Evolutionary conservation across 2,888 invertebrate genomes (phyloP), one percentile per base, ranked within the genome.

Genomic region (Nematopogon swammerdamellus): DNA sequence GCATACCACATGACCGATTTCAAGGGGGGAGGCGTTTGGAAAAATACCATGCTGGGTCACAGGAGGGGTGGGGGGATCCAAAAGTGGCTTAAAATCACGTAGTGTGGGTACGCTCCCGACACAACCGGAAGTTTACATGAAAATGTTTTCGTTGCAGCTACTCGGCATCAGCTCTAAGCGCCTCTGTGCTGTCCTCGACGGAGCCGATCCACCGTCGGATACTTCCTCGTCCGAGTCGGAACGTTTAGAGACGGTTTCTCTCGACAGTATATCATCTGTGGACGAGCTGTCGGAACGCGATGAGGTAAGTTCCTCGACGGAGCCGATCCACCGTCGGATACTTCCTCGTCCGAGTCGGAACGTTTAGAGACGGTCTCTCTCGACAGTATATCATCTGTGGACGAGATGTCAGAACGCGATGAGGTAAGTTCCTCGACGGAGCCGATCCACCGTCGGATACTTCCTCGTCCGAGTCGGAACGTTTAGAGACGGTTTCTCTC

Each of bases 181-280:
- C 0, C 67, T 85, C 0, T 70, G 77, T 29, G 80, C 85, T 0
- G 77, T 83, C 10, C 70, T 85, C 3, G 77, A 80, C 11, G 80
- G 79, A 0, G 76, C 69, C 0, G 71, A 70, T 1, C 72, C 80
- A 0, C 80, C 80, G 0, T 72, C 77, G 0, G 79, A 80, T 57
- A 79, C 80, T 0, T 77, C 77, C 49, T 74, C 77, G 0, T 76
- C 77, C 2, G 30, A 18, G n/a, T 45, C 46, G 8, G 71, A 68
- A 5, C 56, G 54, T 2, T 11, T 70, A 60, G 85, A 85, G 60
- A 83, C 83, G 2, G 82, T 85, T 50, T 84, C 85, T 0, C 61
- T 85, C 51, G 85, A 85, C 58, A 85, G 84, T 63, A 85, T 85
- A 47, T 85, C 85, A 0, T 85, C 85, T 0, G 77, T 76, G 50